These are phyloP conservation scores for Etia nguti DNA, from an alignment of 2,113 vertebrate genomes.

Conservation along the genomic window DNA sequence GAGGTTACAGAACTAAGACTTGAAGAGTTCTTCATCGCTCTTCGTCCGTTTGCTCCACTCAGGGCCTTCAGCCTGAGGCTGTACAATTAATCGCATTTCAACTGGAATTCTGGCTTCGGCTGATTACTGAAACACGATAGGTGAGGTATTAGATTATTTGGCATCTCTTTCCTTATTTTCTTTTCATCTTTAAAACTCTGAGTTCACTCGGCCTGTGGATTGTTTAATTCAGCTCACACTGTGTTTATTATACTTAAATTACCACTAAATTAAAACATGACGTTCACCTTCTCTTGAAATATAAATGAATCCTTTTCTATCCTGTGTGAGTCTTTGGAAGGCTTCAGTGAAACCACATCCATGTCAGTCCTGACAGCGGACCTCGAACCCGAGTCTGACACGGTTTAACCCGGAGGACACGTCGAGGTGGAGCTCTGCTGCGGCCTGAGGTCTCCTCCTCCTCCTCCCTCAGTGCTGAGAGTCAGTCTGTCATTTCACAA, in stretches of 20 bases:
- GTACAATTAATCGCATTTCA: neutral
- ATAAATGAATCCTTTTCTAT: neutral
- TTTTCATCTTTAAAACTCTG: neutral
- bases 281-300: neutral
- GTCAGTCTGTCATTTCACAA: neutral
- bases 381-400: neutral
- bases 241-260: neutral
- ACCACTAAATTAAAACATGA: neutral
- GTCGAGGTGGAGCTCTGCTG: neutral
- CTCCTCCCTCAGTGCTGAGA: neutral
- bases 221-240: neutral
- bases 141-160: neutral
- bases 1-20: neutral
- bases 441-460: accelerated
- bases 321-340: neutral
- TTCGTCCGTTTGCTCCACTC: accelerated
- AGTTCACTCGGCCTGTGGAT: neutral
- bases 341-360: neutral
- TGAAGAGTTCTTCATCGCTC: neutral
- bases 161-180: neutral
- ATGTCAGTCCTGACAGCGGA: neutral
- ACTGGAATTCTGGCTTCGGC: neutral
- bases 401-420: accelerated
- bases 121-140: neutral
- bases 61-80: neutral